These are phyloP conservation scores for Chrysoperla carnea DNA, from an alignment of 1,140 invertebrate species.

Conservation along the genomic window DNA sequence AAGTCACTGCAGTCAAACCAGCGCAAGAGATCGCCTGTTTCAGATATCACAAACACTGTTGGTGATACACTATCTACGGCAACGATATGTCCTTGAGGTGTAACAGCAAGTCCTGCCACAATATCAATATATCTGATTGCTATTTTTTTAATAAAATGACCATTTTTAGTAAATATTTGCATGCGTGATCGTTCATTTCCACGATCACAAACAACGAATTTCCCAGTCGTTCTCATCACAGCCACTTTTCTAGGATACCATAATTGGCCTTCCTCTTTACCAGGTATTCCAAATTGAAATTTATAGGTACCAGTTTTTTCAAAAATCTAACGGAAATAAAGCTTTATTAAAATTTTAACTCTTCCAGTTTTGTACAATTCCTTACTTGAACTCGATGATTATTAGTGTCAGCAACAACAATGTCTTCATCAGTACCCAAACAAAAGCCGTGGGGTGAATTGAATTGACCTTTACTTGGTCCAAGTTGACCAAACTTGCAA, in stretches of 20 bases:
- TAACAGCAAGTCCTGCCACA: slow-evolving; percentile 88
- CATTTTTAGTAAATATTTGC: slow-evolving; percentile 86
- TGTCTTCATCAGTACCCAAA: slow-evolving; percentile 82
- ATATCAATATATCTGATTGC: slow-evolving; percentile 92
- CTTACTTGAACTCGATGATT: slow-evolving; percentile 84
- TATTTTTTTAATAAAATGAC: slow-evolving; percentile 82
- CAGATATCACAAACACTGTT: slow-evolving; percentile 86
- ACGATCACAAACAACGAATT: slow-evolving; percentile 91
- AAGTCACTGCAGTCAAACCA: slow-evolving; percentile 97
- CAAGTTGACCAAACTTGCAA: slow-evolving; percentile 86
- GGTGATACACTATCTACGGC: slow-evolving; percentile 95
- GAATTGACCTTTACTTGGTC: slow-evolving; percentile 80
- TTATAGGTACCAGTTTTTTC: slow-evolving; percentile 78
- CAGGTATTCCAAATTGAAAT: slow-evolving; percentile 76
- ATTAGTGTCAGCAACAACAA: slow-evolving; percentile 90
- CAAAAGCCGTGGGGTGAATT: slow-evolving; percentile 96
- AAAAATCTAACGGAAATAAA: slow-evolving; percentile 43
- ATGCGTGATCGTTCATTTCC: slow-evolving; percentile 90
- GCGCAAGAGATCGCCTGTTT: slow-evolving; percentile 72
- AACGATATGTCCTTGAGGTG: slow-evolving; percentile 77
- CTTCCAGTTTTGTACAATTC: slow-evolving; percentile 3
- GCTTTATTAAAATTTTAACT: slow-evolving; percentile 2
- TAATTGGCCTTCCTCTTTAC: slow-evolving; percentile 87
- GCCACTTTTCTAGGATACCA: slow-evolving; percentile 95
- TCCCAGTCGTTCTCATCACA: slow-evolving; percentile 69